Evolutionary conservation across 1,140 invertebrate genomes (phyloP), one percentile per base, ranked within the genome.

Genomic region (Drosophila suzukii): DNA sequence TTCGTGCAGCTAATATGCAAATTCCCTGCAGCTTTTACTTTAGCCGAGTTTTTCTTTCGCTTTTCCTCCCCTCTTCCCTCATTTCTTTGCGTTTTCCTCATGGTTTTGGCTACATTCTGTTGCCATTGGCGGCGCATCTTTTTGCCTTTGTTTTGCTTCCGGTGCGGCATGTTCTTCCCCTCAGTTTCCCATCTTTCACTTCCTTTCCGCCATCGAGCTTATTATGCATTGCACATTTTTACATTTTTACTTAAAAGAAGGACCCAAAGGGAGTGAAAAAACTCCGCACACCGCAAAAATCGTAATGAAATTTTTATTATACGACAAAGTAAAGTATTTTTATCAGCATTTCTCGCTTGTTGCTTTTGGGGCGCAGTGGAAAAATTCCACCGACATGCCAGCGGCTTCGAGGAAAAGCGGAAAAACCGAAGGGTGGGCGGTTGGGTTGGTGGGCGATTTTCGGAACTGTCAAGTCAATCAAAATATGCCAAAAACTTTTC

Each of bases 281-380:
- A 47, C 47, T 55, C 53, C 61, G 70, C 75, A 73, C 76, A 89
- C 83, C 84, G 84, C 84, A 88, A 88, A 88, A 89, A 89, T 88
- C 84, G 84, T 88, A 88, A 88, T 88, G 84, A 88, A 88, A 88
- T 88, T 88, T 88, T 88, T 88, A 88, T 88, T 88, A 84, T 88
- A 89, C 84, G 76, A 84, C 85, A 88, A 89, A 88, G 84, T 84
- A 81, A 89, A 90, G 83, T 88, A 89, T 89, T 90, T 89, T 89
- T 90, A 89, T 90, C 85, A 88, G 84, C 83, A 78, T 84, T 89
- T 88, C 76, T 51, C 84, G 83, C 83, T 89, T 88, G 84, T 88
- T 88, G 80, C 84, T 82, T 71, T 79, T 78, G 59, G 68, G 62
- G 58, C 66, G 68, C 20, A 55, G 71, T 73, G 67, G 41, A 55